Evolutionary conservation across 1,140 invertebrate genomes (phyloP).

Genomic region (Pemphigus obesinymphae): DNA sequence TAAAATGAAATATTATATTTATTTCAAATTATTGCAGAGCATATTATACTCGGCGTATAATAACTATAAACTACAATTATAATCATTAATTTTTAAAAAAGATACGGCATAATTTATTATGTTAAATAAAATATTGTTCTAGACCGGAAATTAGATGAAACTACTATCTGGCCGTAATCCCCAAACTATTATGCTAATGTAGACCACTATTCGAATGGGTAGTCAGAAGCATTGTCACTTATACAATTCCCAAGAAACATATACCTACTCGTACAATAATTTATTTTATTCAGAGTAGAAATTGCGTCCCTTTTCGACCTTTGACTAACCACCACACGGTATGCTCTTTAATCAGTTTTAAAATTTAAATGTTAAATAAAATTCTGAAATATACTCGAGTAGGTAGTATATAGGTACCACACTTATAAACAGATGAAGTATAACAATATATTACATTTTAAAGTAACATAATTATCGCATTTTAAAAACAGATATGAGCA

Average conservation of each 20-base stretch:
- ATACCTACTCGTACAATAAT: no score
- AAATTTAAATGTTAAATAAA: no score
- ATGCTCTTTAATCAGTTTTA: no score
- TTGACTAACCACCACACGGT: no score
- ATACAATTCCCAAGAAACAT: neutral
- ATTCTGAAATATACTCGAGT: no score
- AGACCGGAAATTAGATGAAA: conserved; percentile 4
- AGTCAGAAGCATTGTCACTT: neutral
- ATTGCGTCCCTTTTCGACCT: no score
- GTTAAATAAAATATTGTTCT: neutral
- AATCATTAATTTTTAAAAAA: neutral
- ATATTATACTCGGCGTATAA: neutral
- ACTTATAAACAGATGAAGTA: no score
- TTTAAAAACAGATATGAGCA: no score
- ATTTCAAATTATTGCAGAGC: neutral
- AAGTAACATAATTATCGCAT: no score
- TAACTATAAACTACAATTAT: neutral
- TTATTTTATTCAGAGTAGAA: no score
- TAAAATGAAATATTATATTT: neutral
- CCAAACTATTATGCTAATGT: neutral
- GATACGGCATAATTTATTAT: neutral
- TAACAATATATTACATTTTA: no score
- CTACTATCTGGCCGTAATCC: neutral
- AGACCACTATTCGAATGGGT: neutral
- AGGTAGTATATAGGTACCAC: no score